phyloP scores from a whole-genome alignment of 2,888 invertebrate species.

The Hoplodrina ambigua region DNA sequence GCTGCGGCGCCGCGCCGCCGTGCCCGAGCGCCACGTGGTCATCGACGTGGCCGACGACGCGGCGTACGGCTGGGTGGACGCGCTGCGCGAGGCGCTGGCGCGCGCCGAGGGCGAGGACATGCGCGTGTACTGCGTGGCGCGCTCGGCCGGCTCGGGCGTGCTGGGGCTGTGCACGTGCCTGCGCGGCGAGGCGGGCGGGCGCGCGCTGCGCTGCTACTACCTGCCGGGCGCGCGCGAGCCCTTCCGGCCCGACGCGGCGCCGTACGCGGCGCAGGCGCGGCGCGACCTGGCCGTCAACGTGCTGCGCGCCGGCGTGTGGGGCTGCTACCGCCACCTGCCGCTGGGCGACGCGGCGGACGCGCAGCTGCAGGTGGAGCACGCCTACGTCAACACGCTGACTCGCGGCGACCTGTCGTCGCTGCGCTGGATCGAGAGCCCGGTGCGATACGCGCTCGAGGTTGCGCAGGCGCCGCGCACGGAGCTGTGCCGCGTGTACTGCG shows the following conservation, averaged over 20 bases:
- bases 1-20: conserved; percentile 89
- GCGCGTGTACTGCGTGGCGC: conserved; percentile 93
- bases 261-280: conserved; percentile 91
- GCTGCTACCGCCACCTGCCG: conserved; percentile 95
- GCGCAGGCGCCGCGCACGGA: conserved; percentile 89
- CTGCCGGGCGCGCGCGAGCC: conserved; percentile 92
- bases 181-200: conserved; percentile 96
- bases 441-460: conserved; percentile 79
- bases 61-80: conserved; percentile 94
- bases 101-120: conserved; percentile 90
- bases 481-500: conserved; percentile 97
- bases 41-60: conserved; percentile 93
- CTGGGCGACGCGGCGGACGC: conserved; percentile 87
- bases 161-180: conserved; percentile 98
- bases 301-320: conserved; percentile 95
- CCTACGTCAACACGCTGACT: conserved; percentile 97
- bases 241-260: conserved; percentile 90
- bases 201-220: conserved; percentile 93
- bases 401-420: conserved; percentile 98
- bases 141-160: conserved; percentile 93
- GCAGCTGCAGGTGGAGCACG: conserved; percentile 94
- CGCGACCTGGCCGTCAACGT: conserved; percentile 97
- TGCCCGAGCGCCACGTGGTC: conserved; percentile 84
- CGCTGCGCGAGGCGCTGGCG: conserved; percentile 93
- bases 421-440: conserved; percentile 97